A percentile compares a stretch with the other conserved stretches of the same genome.
Conservation (phyloP, 2,888 invertebrate species). For the Invenusta paracnida region DNA sequence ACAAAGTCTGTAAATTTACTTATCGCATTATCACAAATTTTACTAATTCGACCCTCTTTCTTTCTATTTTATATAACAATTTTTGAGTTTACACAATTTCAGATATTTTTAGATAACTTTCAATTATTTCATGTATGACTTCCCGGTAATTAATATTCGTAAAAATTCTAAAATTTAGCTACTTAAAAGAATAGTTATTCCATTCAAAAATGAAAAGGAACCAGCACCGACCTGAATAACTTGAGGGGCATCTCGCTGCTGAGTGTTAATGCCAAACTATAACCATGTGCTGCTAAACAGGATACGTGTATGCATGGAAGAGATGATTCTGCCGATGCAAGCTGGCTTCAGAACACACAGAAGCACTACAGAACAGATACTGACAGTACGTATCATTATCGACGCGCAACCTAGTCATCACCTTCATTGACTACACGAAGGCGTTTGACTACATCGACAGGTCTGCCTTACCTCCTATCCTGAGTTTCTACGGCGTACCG, state of each 20-base stretch:
- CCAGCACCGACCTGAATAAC: neutral
- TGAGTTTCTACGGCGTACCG: too few species aligned
- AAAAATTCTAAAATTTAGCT: neutral
- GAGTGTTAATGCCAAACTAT: neutral
- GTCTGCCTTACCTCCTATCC: neutral
- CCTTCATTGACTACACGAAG: conserved; percentile 21
- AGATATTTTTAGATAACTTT: too few species aligned
- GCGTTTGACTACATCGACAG: conserved; percentile 13
- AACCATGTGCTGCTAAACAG: neutral
- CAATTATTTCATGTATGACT: too few species aligned
- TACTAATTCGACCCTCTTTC: too few species aligned
- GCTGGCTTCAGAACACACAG: conserved; percentile 10
- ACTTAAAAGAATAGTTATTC: neutral
- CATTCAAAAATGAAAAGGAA: neutral
- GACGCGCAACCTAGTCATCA: neutral
- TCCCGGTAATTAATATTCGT: too few species aligned
- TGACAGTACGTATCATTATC: conserved; percentile 19
- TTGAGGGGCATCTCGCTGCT: neutral
- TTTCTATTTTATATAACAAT: too few species aligned
- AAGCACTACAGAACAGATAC: conserved; percentile 27
- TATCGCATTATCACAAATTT: too few species aligned
- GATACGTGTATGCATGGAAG: neutral
- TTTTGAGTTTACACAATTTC: too few species aligned
- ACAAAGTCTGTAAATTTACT: too few species aligned
- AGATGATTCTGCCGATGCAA: neutral